These are phyloP conservation scores for Microcebus tavaratra DNA, from an alignment of 2,113 vertebrate species.

Conservation along the genomic window DNA sequence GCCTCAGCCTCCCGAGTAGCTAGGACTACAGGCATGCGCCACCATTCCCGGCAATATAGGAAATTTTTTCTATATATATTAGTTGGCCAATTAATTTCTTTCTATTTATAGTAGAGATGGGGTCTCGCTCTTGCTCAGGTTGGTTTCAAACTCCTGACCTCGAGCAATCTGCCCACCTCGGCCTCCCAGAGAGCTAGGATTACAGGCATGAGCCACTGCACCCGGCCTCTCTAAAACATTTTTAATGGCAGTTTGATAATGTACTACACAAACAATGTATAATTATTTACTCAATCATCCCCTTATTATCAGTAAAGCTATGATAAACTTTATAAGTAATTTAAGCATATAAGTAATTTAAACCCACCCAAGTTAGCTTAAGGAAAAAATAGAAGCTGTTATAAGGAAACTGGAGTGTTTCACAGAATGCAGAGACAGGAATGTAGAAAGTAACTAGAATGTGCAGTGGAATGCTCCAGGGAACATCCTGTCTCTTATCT, in stretches of 20 bases:
- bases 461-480: neutral
- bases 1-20: too few relatives aligned
- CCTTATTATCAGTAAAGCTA: neutral
- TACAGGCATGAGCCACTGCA: too few relatives aligned
- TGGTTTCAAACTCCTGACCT: too few relatives aligned
- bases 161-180: too few relatives aligned
- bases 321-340: neutral
- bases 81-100: too few relatives aligned
- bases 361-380: neutral
- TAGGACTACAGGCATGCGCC: too few relatives aligned
- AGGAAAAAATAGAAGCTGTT: neutral
- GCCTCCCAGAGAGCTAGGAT: too few relatives aligned
- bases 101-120: too few relatives aligned
- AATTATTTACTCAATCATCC: neutral
- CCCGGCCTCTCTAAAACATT: neutral
- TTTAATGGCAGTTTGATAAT: neutral
- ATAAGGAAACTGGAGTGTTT: neutral
- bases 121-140: too few relatives aligned
- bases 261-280: neutral
- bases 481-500: neutral
- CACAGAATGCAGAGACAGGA: neutral
- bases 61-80: too few relatives aligned
- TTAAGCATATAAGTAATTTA: neutral
- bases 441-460: slow-evolving; percentile 39
- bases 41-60: too few relatives aligned